Evolutionary conservation across 2,888 invertebrate genomes (phyloP), one percentile per base, ranked within the genome.

Genomic region (Anaspis maculata): DNA sequence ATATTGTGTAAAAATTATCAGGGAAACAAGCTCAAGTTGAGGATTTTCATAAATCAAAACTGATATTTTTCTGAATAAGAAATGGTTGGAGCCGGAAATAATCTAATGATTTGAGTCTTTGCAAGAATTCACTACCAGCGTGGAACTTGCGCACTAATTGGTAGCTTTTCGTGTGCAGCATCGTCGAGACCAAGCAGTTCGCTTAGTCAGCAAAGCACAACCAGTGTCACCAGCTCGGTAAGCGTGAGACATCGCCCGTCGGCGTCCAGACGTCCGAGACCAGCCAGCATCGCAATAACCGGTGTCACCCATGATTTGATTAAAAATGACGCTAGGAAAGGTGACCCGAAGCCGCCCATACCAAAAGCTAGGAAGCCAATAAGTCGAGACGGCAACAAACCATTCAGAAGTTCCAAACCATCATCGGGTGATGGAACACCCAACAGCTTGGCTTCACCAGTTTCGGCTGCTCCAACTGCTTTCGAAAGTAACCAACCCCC

Each of bases 101-200:
- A n/a, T n/a, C n/a, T n/a, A n/a, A n/a, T n/a, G n/a, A n/a, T n/a
- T n/a, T n/a, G n/a, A n/a, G n/a, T n/a, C n/a, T n/a, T n/a, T n/a
- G n/a, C n/a, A n/a, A n/a, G n/a, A n/a, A n/a, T n/a, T n/a, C n/a
- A n/a, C n/a, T n/a, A n/a, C n/a, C n/a, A n/a, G n/a, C n/a, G n/a
- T n/a, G n/a, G n/a, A n/a, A n/a, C n/a, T n/a, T n/a, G n/a, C n/a
- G n/a, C n/a, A n/a, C n/a, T n/a, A n/a, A n/a, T n/a, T n/a, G n/a
- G n/a, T n/a, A n/a, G n/a, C n/a, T n/a, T n/a, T n/a, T n/a, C 19
- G 5, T 5, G 23, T 45, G n/a, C 60, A 72, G 79, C 74, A 51
- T 76, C 80, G 42, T 89, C 89, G 51, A 75, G 90, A 62, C 90
- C 90, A 44, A 83, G 83, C 64, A 88, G 88, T 70, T 86, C 90